Base-by-base conservation (phyloP, 2,797 vertebrate species). In the Chelidonichthys spinosus region DNA sequence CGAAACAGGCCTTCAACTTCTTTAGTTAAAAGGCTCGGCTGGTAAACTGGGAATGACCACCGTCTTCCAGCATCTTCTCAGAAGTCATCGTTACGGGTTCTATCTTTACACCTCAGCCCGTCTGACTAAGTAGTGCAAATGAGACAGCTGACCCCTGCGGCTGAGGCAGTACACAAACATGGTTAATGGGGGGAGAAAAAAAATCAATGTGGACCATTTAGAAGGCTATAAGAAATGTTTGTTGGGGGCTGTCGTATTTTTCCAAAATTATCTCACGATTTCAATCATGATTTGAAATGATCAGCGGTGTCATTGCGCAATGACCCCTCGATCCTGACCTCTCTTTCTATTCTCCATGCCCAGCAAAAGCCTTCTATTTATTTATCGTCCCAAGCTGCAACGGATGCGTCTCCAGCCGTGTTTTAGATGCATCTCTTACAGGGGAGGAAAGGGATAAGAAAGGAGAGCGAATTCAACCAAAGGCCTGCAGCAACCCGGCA, bases 131-230 rank as follows among this genome's bases (percentile, higher is more conserved):
- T 53, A 56, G 37, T 9, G 18, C 75, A 87, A 81, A 90, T 85
- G 81, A 85, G 83, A 85, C 72, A 69, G 55, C 76, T 78, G 81
- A 87, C 83, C 80, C 81, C 11, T 43, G 78, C 59, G 69, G 78
- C 82, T 46, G 13, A 74, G 82, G 71, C 72, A 60, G 56, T 53
- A 43, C 64, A 32, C 62, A 50, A 36, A 60, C 78, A 69, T n/a
- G 1, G 47, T 49, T 49, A 49, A 49, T 11, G 44, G 44, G 5
- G 13, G 77, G 14, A 40, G 36, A 49, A 55, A 40, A 42, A 37
- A 78, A 84, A 81, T 83, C 82, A 46, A 87, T 84, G 61, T 25
- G 44, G 76, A 80, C 70, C 50, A 56, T 72, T 79, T 82, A 42
- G 36, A 76, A 63, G 32, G 56, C 63, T 84, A 78, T 74, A 65